Percentiles rank a stretch among this genome's conserved stretches.
These are phyloP conservation scores for Chaetodon auriga DNA, from an alignment of 2,113 vertebrate species.

Conservation along the genomic window DNA sequence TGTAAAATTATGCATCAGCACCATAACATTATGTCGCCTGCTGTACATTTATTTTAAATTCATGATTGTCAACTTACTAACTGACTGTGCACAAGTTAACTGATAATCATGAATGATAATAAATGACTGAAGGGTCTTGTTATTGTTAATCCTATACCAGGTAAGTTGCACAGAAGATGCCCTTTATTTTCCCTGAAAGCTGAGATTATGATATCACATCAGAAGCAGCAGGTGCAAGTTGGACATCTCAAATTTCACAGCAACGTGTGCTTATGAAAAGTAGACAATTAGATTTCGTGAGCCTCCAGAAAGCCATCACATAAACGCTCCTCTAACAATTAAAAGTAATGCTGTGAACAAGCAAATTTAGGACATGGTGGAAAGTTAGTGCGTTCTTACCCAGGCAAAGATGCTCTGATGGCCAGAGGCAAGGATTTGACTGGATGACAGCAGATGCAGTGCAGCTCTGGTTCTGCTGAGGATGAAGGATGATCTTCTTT, in stretches of 20 bases:
- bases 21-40: neutral
- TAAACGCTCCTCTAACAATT: neutral
- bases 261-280: neutral
- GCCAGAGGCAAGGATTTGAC: constrained; percentile 20
- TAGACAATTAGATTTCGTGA: neutral
- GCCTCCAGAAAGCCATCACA: neutral
- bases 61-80: neutral
- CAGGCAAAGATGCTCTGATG: constrained; percentile 49
- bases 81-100: neutral
- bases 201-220: neutral
- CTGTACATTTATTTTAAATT: neutral
- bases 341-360: neutral
- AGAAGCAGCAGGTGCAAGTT: neutral
- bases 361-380: neutral
- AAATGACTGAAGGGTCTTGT: neutral
- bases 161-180: neutral
- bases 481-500: neutral
- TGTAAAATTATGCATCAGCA: neutral
- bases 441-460: constrained; percentile 19
- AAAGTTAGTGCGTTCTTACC: constrained; percentile 52
- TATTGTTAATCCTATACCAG: neutral
- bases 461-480: constrained; percentile 15
- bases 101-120: neutral
- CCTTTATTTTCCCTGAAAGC: neutral
- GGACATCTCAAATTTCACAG: neutral